These are phyloP conservation scores for Fulica atra DNA, from an alignment of 2,113 vertebrate genomes.

Conservation along the genomic window DNA sequence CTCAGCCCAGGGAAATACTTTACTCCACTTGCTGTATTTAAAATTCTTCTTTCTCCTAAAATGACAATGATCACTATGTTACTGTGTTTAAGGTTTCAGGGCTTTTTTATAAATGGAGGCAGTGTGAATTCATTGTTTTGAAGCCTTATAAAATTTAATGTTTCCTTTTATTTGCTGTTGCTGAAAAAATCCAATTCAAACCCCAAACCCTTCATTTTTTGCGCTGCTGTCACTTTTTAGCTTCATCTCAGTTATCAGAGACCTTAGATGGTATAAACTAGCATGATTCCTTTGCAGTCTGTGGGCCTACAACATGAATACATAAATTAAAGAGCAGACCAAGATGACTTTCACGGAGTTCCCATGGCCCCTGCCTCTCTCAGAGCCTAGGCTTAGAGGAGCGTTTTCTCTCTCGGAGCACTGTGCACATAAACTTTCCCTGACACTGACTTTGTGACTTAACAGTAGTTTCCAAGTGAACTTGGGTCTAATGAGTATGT, in stretches of 20 bases:
- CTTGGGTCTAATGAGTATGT: background rate
- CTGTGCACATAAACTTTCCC: background rate
- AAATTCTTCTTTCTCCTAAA: background rate
- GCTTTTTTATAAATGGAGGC: background rate
- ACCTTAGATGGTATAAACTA: background rate
- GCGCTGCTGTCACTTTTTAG: background rate
- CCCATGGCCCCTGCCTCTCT: background rate
- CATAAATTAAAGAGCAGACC: background rate
- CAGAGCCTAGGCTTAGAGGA: background rate
- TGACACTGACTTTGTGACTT: background rate
- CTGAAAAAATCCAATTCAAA: background rate
- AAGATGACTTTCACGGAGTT: background rate
- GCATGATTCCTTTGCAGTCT: background rate
- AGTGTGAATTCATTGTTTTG: background rate
- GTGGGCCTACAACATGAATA: background rate
- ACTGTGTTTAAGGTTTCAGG: background rate
- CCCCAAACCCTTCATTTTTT: fast-evolving
- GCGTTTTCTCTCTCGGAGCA: background rate
- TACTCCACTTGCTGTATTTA: background rate
- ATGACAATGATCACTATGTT: background rate
- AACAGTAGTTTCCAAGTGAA: background rate
- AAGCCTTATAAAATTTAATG: background rate
- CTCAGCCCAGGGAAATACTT: background rate
- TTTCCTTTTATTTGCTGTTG: background rate
- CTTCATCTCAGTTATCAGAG: background rate